Base-by-base conservation (phyloP, 2,888 invertebrate genomes). In the Melolontha melolontha region DNA sequence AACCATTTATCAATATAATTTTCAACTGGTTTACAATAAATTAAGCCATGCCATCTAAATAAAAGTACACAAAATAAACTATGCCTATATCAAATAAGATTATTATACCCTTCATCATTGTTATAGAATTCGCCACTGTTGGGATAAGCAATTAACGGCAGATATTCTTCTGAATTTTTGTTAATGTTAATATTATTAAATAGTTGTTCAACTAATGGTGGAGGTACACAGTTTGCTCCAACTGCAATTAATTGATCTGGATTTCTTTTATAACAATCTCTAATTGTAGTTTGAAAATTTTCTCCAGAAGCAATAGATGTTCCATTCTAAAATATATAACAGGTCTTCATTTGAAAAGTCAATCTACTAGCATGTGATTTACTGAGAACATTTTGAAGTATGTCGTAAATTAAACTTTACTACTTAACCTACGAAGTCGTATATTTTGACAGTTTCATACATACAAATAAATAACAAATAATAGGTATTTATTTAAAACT, bases 61-160 rank as follows among this genome's bases (percentile, higher is more conserved):
- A 73, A 47, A 63, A 51, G 27, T 41, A 42, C 39, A 8, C 14
- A 11, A 44, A 29, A 51, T 50, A 55, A 17, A 17, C 17, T 41
- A 12, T 10, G 34, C 10, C 11, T 6, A 11, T 17, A 5, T 22
- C 47, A 1, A 40, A 29, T 2, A 49, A n/a, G 41, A 63, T 27
- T 14, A 27, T 50, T 85, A 83, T 84, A 88, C 90, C 88, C 87
- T 76, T 86, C 86, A 77, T 86, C 84, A 67, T 87, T 85, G 77
- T 86, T 86, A 85, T 91, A 93, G 77, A 86, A 87, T 82, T 93
- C 93, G 54, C 96, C 96, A 76, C 93, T 94, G 81, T 96, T 97
- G 2, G 96, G 95, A 83, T 96, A 96, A 22, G 91, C 93, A 64
- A 97, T 88, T 65, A 95, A 84, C 1, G 93, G 92, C 67, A 75